Percentiles rank a stretch among this genome's conserved stretches.
phyloP scores from a whole-genome alignment of 1,140 invertebrate genomes.

The Drosophila saltans region DNA sequence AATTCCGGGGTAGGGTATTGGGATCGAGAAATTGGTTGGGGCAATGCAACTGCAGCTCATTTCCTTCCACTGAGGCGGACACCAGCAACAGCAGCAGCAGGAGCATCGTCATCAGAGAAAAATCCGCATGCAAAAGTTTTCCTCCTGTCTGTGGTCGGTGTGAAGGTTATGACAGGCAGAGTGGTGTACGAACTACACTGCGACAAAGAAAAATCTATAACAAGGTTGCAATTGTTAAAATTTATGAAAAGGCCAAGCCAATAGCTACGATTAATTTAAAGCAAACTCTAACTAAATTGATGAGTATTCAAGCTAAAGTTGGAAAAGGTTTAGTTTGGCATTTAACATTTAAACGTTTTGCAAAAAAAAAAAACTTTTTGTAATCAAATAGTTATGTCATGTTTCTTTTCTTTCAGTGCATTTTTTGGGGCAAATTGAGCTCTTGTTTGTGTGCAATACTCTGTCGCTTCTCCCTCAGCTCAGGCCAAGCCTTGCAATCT shows the following conservation, averaged over 20 bases:
- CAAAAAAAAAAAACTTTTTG: no score
- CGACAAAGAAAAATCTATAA: slow-evolving; percentile 8
- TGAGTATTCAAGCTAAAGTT: no score
- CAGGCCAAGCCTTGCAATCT: slow-evolving; percentile 58
- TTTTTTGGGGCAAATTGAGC: slow-evolving; percentile 23
- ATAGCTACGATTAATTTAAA: no score
- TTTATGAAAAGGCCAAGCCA: no score
- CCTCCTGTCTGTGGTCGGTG: slow-evolving; percentile 54
- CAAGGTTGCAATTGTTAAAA: no score
- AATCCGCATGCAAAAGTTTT: slow-evolving; percentile 65
- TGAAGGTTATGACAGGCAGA: slow-evolving; percentile 64
- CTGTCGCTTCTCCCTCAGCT: slow-evolving; percentile 13
- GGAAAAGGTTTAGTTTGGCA: no score
- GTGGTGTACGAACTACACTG: slow-evolving; percentile 22
- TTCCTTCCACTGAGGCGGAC: slow-evolving; percentile 41
- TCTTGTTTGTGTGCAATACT: slow-evolving; percentile 47
- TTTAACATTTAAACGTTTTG: no score
- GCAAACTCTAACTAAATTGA: no score
- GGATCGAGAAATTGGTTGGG: background rate
- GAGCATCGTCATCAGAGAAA: slow-evolving; percentile 49
- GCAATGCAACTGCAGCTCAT: slow-evolving; percentile 59
- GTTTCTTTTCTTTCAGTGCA: slow-evolving; percentile 27
- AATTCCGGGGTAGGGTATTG: background rate
- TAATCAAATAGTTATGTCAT: background rate
- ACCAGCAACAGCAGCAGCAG: slow-evolving; percentile 1